phyloP scores from a whole-genome alignment of 2,113 vertebrate species.

The Promerops cafer region DNA sequence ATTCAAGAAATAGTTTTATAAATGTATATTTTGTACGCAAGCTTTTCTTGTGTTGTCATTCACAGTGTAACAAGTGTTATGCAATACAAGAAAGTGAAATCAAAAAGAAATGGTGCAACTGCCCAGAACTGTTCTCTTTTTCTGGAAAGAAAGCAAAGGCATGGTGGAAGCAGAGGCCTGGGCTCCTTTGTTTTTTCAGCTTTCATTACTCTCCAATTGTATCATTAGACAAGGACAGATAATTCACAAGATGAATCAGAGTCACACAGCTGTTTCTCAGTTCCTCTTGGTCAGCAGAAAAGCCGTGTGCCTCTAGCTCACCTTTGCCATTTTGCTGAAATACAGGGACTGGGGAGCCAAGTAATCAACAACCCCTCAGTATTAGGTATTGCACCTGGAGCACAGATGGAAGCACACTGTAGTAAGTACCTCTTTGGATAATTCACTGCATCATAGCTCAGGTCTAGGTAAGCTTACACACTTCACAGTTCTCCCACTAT shows the following conservation, averaged over 20 bases:
- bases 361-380: background rate
- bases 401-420: fast-evolving
- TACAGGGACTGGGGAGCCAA: background rate
- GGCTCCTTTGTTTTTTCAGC: background rate
- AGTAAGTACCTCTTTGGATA: background rate
- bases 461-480: background rate
- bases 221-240: background rate
- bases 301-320: background rate
- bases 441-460: background rate
- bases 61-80: background rate
- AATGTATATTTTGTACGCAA: background rate
- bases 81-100: background rate
- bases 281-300: background rate
- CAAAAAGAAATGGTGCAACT: background rate
- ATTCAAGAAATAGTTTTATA: background rate
- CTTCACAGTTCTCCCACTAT: background rate
- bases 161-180: background rate
- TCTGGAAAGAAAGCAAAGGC: background rate
- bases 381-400: background rate
- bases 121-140: background rate
- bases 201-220: background rate
- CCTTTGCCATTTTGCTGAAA: background rate
- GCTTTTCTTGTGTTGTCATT: background rate
- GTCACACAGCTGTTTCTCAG: background rate
- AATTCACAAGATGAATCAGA: background rate